Conservation (phyloP, 2,888 invertebrate genomes). For the Sturmia bella region DNA sequence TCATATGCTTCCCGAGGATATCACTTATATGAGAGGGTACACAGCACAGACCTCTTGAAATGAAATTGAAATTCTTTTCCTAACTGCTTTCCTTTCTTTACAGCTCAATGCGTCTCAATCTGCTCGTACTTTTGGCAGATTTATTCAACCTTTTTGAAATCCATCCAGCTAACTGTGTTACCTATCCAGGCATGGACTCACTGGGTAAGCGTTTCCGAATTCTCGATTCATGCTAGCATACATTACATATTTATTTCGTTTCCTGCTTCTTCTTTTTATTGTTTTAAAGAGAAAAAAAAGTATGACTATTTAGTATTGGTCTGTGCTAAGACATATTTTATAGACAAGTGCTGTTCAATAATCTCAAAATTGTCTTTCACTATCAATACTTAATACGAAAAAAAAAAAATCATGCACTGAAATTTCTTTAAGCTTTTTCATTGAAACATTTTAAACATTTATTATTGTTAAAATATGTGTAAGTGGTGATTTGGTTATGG, state of each 20-base stretch:
- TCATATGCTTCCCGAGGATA: conserved; percentile 97
- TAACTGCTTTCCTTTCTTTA: conserved; percentile 74
- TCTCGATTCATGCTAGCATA: conserved; percentile 9
- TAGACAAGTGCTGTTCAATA: conserved; percentile 3
- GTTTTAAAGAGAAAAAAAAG: conserved; percentile 28
- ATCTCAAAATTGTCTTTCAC: conserved; percentile 5
- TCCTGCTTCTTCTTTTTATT: conserved; percentile 41
- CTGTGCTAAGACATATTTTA: conserved; percentile 12
- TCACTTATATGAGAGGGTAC: conserved; percentile 95
- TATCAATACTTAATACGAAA: conserved; percentile 16
- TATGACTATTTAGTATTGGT: conserved; percentile 37
- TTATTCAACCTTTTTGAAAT: conserved; percentile 96
- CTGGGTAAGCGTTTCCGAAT: conserved; percentile 76
- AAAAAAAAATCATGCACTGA: conserved; percentile 11
- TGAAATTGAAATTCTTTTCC: background rate
- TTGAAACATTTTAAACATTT: conserved; percentile 8
- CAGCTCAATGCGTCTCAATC: conserved; percentile 95
- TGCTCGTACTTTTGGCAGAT: conserved; percentile 95
- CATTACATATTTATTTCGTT: conserved; percentile 9
- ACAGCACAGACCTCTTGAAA: background rate
- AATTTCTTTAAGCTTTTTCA: conserved; percentile 26
- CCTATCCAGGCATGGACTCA: conserved; percentile 89
- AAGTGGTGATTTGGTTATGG: conserved; percentile 27
- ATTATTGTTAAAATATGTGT: background rate
- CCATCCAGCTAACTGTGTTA: conserved; percentile 93